Base-by-base conservation (phyloP, 2,113 vertebrate species). In the Paralichthys olivaceus region DNA sequence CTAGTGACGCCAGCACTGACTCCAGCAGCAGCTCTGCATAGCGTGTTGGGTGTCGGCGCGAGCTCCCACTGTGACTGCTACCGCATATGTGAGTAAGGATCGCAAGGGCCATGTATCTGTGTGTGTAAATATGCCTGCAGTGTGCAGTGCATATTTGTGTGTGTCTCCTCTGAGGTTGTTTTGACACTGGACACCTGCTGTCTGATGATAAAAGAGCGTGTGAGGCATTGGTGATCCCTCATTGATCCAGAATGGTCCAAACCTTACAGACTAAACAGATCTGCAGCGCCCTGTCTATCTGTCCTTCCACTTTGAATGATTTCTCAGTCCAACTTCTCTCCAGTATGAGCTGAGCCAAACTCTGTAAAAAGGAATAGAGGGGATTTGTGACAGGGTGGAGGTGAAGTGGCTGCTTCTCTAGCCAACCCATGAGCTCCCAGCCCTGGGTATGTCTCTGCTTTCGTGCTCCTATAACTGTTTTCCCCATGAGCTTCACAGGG, bases 111-210 rank as follows among this genome's bases (percentile, higher is more conserved):
- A 28, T 76, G 80, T 84, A 56, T 84, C 83, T 8, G 32, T 72
- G 85, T 34, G 56, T 63, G 85, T 81, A 84, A 87, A 81, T 87
- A 87, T 89, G 81, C 84, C 72, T 28, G 71, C 61, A 65, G 81
- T 68, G 83, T 51, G 82, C 77, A 45, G 19, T 56, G 74, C 81
- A 86, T 84, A 81, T 89, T 85, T 87, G 69, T 76, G 78, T 65
- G 71, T 56, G 75, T 90, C 79, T 90, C 83, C 85, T 89, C 66
- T 4, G 76, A 89, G 70, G 77, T 91, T 94, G 93, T 94, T 94
- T 94, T 94, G 94, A 94, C 87, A 94, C 82, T 55, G 79, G 92
- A 94, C 85, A 93, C 93, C 86, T 90, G 87, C 83, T 72, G 80
- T 86, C 87, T 80, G 76, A 77, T 66, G 80, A 84, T 89, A 88